These are phyloP conservation scores for Drosophila affinis DNA, from an alignment of 2,888 invertebrate genomes.

Conservation along the genomic window DNA sequence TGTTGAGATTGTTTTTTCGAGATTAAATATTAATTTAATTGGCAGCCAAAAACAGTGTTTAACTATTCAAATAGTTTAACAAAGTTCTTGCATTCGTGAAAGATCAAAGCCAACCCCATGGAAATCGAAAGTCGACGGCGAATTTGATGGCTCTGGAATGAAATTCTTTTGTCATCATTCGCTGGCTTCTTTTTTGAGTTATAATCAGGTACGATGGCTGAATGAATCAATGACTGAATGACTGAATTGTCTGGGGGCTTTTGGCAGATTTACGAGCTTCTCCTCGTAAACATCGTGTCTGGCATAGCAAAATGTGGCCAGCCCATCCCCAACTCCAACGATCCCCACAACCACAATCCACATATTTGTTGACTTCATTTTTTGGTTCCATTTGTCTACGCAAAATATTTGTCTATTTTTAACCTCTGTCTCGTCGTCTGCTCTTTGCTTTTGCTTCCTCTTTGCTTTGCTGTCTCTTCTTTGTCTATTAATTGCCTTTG, in stretches of 20 bases:
- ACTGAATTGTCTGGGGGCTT: not conserved
- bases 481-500: slow-evolving; percentile 64
- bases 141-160: slow-evolving; percentile 2
- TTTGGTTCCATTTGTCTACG: slow-evolving; percentile 43
- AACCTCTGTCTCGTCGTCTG: slow-evolving; percentile 10
- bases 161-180: slow-evolving; percentile 25
- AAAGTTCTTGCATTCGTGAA: not conserved
- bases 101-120: not conserved
- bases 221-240: not conserved
- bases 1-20: not conserved
- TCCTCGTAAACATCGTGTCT: slow-evolving; percentile 27
- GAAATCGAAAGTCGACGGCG: slow-evolving; percentile 30
- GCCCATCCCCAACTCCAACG: slow-evolving; percentile 14
- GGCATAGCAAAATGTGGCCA: slow-evolving; percentile 17
- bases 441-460: slow-evolving; percentile 9
- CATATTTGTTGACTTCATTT: slow-evolving; percentile 28
- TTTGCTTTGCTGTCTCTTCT: slow-evolving; percentile 18
- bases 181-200: slow-evolving; percentile 1
- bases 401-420: slow-evolving; percentile 68
- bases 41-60: not conserved
- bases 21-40: not conserved
- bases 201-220: slow-evolving; percentile 7
- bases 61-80: not conserved
- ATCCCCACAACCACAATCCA: slow-evolving; percentile 14
- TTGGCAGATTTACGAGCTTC: slow-evolving; percentile 50